Conservation (phyloP, 2,888 invertebrate genomes). For the Idaea dimidiata region DNA sequence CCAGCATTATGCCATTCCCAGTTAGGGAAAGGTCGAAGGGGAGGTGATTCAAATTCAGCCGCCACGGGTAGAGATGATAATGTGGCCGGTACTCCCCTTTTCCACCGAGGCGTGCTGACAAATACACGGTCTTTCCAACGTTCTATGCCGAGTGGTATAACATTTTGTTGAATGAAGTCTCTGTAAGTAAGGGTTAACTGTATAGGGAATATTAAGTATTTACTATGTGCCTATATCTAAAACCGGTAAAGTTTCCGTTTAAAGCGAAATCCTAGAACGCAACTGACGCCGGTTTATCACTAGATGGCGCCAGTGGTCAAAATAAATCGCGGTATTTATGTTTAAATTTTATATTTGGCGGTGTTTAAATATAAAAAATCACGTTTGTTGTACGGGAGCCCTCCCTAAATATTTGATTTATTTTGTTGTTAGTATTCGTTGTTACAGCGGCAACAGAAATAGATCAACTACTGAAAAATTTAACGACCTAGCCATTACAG, state of each 20-base stretch:
- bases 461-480: not conserved
- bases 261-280: too few species aligned
- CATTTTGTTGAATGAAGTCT: constrained; percentile 84
- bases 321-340: too few species aligned
- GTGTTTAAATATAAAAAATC: not conserved
- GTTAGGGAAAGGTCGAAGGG: constrained; percentile 86
- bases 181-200: constrained; percentile 42
- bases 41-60: constrained; percentile 79
- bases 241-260: too few species aligned
- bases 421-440: not conserved
- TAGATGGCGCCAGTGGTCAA: not conserved
- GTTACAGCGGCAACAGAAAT: too few species aligned
- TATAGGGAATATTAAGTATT: not conserved
- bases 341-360: too few species aligned
- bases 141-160: constrained; percentile 88
- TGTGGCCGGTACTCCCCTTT: constrained; percentile 87
- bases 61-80: constrained; percentile 83
- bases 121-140: constrained; percentile 85
- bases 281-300: not conserved
- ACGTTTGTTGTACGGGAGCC: not conserved
- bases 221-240: too few species aligned
- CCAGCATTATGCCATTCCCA: constrained; percentile 86
- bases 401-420: not conserved
- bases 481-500: not conserved
- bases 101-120: constrained; percentile 89